These are phyloP conservation scores for Sebastes vulpes DNA, from an alignment of 2,797 vertebrate genomes.

Conservation along the genomic window DNA sequence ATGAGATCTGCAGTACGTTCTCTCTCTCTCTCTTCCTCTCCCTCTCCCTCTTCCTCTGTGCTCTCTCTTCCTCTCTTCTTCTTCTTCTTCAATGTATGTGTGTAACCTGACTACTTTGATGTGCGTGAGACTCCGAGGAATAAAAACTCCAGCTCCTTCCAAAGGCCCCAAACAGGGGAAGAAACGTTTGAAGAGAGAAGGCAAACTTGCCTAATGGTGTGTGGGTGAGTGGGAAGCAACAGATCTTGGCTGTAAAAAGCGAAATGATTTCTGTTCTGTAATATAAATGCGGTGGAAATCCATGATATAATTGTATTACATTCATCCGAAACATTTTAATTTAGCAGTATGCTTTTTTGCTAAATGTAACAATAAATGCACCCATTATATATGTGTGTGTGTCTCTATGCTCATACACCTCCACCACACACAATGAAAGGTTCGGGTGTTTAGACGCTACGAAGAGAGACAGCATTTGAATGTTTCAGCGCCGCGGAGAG, in stretches of 20 bases:
- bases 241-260: constrained; percentile 45
- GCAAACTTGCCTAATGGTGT: constrained; percentile 74
- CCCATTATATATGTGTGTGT: not conserved
- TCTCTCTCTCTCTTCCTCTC: not conserved
- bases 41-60: not conserved
- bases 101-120: constrained; percentile 75
- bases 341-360: not conserved
- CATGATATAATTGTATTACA: not conserved
- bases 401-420: not conserved
- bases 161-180: constrained; percentile 61
- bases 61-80: constrained; percentile 13
- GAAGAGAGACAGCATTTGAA: constrained; percentile 24
- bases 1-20: constrained; percentile 38
- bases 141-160: constrained; percentile 43
- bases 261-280: constrained; percentile 41
- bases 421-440: not conserved
- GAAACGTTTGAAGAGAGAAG: constrained; percentile 67
- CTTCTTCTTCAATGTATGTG: constrained; percentile 9
- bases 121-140: constrained; percentile 46
- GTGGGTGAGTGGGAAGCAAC: constrained; percentile 60
- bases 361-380: not conserved
- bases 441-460: not conserved
- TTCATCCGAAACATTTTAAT: not conserved
- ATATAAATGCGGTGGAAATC: constrained; percentile 35
- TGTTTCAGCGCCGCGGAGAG: constrained; percentile 33